Evolutionary conservation across 2,797 vertebrate genomes (phyloP), one percentile per base, ranked within the genome.

Genomic region (Cyclopterus lumpus): DNA sequence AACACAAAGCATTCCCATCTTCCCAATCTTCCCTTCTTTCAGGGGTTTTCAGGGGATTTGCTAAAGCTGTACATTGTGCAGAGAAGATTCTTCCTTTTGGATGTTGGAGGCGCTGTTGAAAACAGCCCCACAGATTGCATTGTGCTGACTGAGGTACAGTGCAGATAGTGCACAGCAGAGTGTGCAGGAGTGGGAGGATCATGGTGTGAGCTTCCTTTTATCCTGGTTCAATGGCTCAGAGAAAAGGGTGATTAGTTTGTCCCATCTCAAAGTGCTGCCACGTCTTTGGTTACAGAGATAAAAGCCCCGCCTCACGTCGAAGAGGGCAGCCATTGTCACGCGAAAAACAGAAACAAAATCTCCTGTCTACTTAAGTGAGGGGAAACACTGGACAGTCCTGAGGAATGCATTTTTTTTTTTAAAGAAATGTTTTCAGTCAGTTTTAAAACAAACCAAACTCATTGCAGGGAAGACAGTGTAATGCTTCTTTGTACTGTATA

Each of bases 251-350:
- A 93, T 92, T 94, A 90, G 87, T 91, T 93, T 77, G 88, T 88
- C 92, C 89, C 79, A 74, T 93, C 91, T 90, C 83, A 89, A 91
- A 92, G 90, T 88, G 86, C 88, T 87, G 88, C 82, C 83, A 77
- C 66, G 51, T 92, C 92, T 94, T 91, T 84, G 82, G 92, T 95
- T 94, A 91, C 91, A 42, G 79, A 92, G 90, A 94, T 94, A 92
- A 94, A 94, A 94, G 90, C 73, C 34, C 32, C 64, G 80, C 72
- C 73, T 90, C 73, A 58, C 63, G 71, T 87, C 73, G 65, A 91
- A 87, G 85, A 87, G 80, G 89, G 80, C 76, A 40, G 79, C 82
- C 87, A 89, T 86, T 88, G 91, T 91, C 79, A 79, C 60, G n/a
- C 20, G 0, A 83, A 84, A 85, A 71, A 59, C 58, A 80, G 74